These are phyloP conservation scores for Ophion costatus DNA, from an alignment of 2,888 invertebrate genomes.

Conservation along the genomic window DNA sequence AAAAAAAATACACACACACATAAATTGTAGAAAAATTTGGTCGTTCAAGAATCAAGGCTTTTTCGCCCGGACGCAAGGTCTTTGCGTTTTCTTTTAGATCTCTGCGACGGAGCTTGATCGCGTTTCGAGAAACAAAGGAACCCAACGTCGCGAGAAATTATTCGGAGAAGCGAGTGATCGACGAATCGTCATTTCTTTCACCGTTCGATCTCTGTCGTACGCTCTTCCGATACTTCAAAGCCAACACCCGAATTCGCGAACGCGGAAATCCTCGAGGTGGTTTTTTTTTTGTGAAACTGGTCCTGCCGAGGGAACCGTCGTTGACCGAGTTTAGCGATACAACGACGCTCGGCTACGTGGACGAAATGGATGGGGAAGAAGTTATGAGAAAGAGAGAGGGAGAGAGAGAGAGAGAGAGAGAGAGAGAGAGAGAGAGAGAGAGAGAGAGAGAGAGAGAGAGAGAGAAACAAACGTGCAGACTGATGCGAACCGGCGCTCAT, in stretches of 20 bases:
- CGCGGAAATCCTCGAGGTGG: not conserved
- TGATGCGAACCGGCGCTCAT: constrained; percentile 79
- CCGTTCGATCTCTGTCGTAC: not conserved
- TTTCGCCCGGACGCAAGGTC: not conserved
- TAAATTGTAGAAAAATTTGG: not conserved
- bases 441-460: constrained; percentile 24
- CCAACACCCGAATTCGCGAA: not conserved
- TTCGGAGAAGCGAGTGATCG: not conserved
- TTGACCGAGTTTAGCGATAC: constrained; percentile 34
- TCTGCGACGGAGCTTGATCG: not conserved
- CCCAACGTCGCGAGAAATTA: constrained; percentile 1
- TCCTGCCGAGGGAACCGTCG: constrained; percentile 8
- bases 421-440: constrained; percentile 15
- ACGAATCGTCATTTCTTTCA: not conserved
- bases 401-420: constrained; percentile 27
- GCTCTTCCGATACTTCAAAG: not conserved
- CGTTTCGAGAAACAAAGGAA: not conserved
- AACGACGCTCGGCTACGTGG: constrained; percentile 24
- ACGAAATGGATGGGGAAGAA: constrained; percentile 20
- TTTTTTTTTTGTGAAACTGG: not conserved
- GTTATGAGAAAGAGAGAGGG: constrained; percentile 14
- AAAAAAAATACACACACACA: not conserved
- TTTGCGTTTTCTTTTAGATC: constrained; percentile 6
- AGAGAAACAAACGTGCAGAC: constrained; percentile 72
- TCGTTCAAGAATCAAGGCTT: not conserved